These are phyloP conservation scores for Emydocephalus ijimae DNA, from an alignment of 2,113 vertebrate species.

Conservation along the genomic window DNA sequence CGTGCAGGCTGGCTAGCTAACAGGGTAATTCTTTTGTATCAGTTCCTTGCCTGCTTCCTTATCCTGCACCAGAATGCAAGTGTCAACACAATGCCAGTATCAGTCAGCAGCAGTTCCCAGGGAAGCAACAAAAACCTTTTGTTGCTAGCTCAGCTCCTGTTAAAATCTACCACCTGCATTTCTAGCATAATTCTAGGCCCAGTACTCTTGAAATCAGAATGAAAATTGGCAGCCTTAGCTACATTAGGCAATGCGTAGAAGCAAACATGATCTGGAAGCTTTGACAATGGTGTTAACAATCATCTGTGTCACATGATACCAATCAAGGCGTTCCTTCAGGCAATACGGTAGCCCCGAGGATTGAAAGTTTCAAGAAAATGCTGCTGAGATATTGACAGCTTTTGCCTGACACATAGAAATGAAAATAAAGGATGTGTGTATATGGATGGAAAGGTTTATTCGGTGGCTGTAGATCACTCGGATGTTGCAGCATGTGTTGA, in stretches of 20 bases:
- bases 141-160: not conserved
- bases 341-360: not conserved
- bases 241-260: not conserved
- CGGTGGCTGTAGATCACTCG: not conserved
- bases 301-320: not conserved
- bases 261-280: not conserved
- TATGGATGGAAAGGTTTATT: not conserved
- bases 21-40: not conserved
- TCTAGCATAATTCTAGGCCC: not conserved
- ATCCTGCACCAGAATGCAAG: not conserved
- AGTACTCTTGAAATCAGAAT: not conserved
- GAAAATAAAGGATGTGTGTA: not conserved
- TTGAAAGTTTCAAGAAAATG: not conserved
- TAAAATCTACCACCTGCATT: not conserved
- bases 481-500: not conserved
- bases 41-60: not conserved
- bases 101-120: not conserved
- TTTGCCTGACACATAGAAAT: not conserved
- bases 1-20: not conserved
- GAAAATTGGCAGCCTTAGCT: not conserved
- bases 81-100: not conserved
- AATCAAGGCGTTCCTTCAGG: not conserved
- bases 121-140: not conserved
- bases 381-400: not conserved
- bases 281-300: not conserved